Evolutionary conservation across 2,113 vertebrate genomes (phyloP).

Genomic region (Myiozetetes cayanensis): DNA sequence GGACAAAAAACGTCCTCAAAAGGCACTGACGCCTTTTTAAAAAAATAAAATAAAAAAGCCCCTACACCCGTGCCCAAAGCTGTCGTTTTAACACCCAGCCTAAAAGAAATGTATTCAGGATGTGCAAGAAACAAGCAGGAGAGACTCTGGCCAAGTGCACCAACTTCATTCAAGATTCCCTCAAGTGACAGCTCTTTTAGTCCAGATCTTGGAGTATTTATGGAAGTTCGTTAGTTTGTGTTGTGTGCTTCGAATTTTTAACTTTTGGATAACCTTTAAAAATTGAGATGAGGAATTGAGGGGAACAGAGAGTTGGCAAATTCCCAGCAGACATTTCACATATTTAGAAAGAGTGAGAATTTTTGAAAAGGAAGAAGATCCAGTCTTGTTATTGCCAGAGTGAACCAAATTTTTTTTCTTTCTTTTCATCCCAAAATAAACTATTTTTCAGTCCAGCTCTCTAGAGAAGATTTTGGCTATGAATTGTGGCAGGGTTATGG

Average conservation of each 20-base stretch:
- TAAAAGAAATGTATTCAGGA: background rate
- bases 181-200: background rate
- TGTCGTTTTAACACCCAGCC: background rate
- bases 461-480: background rate
- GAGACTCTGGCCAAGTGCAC: background rate
- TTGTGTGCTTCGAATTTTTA: background rate
- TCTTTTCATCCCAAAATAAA: background rate
- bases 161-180: background rate
- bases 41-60: background rate
- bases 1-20: background rate
- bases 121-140: background rate
- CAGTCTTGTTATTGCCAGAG: background rate
- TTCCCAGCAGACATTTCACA: background rate
- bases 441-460: background rate
- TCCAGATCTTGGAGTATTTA: background rate
- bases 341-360: background rate
- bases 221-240: background rate
- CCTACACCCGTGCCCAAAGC: background rate
- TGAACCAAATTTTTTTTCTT: background rate
- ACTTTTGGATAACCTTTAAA: constrained; percentile 21
- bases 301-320: background rate
- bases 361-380: background rate
- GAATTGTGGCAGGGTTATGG: background rate
- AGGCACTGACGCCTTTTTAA: background rate
- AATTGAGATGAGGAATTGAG: background rate